Conservation (phyloP, 1,140 invertebrate genomes). For the Drosophila sucinea region DNA sequence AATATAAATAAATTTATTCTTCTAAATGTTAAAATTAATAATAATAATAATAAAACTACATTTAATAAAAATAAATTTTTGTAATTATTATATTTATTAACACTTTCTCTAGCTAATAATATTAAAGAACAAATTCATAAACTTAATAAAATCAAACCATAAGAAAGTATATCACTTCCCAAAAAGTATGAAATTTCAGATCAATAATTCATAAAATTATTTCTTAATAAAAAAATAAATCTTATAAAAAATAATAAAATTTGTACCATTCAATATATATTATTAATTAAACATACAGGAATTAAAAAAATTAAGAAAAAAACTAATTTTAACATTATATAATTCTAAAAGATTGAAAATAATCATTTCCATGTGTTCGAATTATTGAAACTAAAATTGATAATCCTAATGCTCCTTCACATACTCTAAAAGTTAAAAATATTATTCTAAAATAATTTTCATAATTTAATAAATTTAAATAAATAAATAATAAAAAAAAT, state of each 20-base stretch:
- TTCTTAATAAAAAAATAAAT: constrained; percentile 82
- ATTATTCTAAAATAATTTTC: constrained; percentile 85
- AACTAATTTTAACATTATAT: constrained; percentile 85
- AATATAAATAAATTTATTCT: constrained; percentile 85
- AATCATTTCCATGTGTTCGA: constrained; percentile 85
- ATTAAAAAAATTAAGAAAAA: constrained; percentile 83
- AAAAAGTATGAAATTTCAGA: constrained; percentile 82
- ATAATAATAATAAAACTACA: constrained; percentile 84
- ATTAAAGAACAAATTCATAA: constrained; percentile 86
- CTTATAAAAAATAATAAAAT: constrained; percentile 81
- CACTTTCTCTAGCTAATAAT: constrained; percentile 84
- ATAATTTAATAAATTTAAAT: constrained; percentile 83
- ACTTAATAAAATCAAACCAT: constrained; percentile 85
- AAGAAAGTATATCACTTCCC: constrained; percentile 84
- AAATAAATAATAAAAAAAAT: constrained; percentile 84
- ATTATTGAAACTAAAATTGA: constrained; percentile 85
- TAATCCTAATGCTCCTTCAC: constrained; percentile 85
- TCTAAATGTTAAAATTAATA: constrained; percentile 85
- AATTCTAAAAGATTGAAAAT: constrained; percentile 84
- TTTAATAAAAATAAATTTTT: constrained; percentile 83
- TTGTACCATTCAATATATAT: constrained; percentile 79
- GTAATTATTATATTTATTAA: constrained; percentile 83
- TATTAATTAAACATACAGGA: constrained; percentile 79
- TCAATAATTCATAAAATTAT: constrained; percentile 65
- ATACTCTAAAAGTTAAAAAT: constrained; percentile 86